Evolutionary conservation across 2,888 invertebrate genomes (phyloP).

Genomic region (Tanytarsus gracilentus): DNA sequence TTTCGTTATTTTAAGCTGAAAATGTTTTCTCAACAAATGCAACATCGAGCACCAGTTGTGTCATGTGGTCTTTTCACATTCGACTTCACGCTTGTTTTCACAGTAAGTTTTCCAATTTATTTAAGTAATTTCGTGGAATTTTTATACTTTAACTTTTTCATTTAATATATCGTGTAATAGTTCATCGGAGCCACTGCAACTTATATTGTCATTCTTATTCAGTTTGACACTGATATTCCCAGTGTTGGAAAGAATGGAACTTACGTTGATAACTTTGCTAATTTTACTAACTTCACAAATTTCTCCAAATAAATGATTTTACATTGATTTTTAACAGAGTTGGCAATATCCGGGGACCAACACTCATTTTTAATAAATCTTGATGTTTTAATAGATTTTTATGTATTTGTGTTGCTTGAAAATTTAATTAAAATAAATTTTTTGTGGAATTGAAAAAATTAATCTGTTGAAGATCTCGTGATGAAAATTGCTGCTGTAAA

Average conservation of each 20-base stretch:
- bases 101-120: conserved; percentile 1
- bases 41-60: conserved; percentile 19
- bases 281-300: too few relatives aligned
- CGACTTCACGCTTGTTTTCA: conserved; percentile 22
- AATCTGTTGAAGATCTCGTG: too few relatives aligned
- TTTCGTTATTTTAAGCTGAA: conserved; percentile 5
- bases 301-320: too few relatives aligned
- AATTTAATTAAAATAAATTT: neutral
- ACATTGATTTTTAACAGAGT: too few relatives aligned
- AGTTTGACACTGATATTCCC: conserved; percentile 12
- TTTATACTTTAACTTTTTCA: neutral
- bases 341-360: too few relatives aligned
- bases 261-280: too few relatives aligned
- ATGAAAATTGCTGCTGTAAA: neutral
- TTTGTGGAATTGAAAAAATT: neutral
- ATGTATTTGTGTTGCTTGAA: too few relatives aligned
- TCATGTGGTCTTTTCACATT: conserved; percentile 11
- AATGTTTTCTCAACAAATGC: conserved; percentile 28
- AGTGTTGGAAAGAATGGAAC: too few relatives aligned
- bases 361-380: too few relatives aligned
- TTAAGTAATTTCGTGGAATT: neutral
- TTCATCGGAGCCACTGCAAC: conserved; percentile 23
- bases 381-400: too few relatives aligned
- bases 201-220: conserved; percentile 26
- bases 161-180: neutral